Evolutionary conservation across 2,888 invertebrate species (phyloP).

Genomic region (Ctena decussata): DNA sequence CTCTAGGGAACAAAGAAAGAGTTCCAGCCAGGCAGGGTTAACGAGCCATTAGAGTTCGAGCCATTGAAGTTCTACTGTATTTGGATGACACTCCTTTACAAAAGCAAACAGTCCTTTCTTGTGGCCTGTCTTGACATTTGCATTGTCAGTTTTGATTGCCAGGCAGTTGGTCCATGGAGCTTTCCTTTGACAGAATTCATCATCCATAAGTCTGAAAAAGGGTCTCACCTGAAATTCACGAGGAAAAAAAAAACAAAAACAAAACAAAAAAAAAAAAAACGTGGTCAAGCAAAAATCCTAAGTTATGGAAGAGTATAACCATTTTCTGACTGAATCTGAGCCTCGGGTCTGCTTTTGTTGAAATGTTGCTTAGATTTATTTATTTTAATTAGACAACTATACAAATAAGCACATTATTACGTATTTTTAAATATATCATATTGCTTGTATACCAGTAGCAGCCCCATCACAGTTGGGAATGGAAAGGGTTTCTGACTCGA

Average conservation of each 20-base stretch:
- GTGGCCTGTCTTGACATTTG: conserved; percentile 47
- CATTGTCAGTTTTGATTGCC: conserved; percentile 50
- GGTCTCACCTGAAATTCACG: background rate
- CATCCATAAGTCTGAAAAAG: background rate
- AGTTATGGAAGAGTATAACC: no score
- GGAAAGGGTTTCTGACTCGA: conserved; percentile 9
- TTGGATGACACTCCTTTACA: conserved; percentile 40
- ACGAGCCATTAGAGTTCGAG: no score
- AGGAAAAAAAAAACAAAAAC: no score
- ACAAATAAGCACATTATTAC: no score
- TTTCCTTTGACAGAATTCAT: background rate
- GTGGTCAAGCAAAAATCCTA: background rate
- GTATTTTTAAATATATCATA: no score
- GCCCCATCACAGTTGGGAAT: conserved; percentile 4
- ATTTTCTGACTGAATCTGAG: no score
- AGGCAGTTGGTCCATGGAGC: conserved; percentile 54
- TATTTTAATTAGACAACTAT: no score
- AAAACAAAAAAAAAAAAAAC: background rate
- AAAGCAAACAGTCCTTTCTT: conserved; percentile 52
- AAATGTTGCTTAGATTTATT: no score
- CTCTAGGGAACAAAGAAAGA: no score
- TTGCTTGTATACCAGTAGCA: conserved; percentile 19
- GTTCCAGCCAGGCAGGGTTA: no score
- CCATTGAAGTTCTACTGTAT: no score
- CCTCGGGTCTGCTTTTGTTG: no score